Evolutionary conservation across 2,888 invertebrate genomes (phyloP).

Genomic region (Therioaphis trifolii): DNA sequence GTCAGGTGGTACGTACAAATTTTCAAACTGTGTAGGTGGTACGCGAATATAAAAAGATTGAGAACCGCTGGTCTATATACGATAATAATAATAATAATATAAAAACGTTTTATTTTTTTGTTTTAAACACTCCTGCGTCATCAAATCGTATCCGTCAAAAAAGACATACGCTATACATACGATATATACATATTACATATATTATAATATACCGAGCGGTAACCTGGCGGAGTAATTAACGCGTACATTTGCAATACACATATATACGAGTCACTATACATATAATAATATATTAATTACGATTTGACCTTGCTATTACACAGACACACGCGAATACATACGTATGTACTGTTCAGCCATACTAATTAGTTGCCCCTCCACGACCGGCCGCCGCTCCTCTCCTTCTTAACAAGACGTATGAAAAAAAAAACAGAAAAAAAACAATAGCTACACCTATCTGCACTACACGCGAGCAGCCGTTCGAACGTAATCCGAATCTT

Average conservation of each 20-base stretch:
- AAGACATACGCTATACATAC: background rate
- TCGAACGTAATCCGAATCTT: slow-evolving; percentile 50
- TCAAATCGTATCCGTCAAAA: too few species aligned
- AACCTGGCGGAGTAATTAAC: too few species aligned
- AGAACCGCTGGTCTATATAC: too few species aligned
- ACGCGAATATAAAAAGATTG: too few species aligned
- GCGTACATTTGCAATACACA: background rate
- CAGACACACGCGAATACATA: background rate
- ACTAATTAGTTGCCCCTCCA: slow-evolving; percentile 31
- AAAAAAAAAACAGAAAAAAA: slow-evolving; percentile 18
- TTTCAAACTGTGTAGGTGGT: too few species aligned
- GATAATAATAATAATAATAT: too few species aligned
- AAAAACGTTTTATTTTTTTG: too few species aligned
- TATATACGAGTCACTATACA: background rate
- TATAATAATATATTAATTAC: slow-evolving; percentile 38
- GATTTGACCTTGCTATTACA: slow-evolving; percentile 14
- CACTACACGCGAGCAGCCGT: background rate
- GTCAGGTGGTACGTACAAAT: too few species aligned
- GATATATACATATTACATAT: background rate
- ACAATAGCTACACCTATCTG: slow-evolving; percentile 40
- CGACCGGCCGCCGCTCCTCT: background rate
- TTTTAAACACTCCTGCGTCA: too few species aligned
- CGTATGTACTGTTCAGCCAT: background rate
- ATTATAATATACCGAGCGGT: too few species aligned
- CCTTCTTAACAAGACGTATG: background rate